These are phyloP conservation scores for Leptestheria dahalacensis DNA, from an alignment of 1,140 invertebrate genomes.

Conservation along the genomic window DNA sequence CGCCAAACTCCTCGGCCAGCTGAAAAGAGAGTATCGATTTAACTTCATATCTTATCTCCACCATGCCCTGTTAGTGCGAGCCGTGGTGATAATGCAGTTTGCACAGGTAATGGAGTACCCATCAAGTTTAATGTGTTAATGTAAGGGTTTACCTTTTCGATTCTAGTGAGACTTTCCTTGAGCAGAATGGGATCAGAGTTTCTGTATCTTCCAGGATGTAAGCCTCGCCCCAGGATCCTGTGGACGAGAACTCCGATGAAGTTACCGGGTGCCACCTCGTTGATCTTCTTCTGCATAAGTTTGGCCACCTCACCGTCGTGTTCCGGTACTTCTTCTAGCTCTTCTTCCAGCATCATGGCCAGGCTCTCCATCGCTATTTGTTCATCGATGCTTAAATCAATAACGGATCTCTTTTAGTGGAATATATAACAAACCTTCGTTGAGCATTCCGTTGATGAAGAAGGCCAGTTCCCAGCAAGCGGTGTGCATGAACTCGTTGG, in stretches of 20 bases:
- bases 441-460: neutral
- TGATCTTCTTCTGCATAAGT: neutral
- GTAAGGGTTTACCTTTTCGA: neutral
- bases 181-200: neutral
- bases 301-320: neutral
- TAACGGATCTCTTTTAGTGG: neutral
- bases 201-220: neutral
- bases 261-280: neutral
- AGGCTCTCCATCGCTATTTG: neutral
- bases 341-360: neutral
- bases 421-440: neutral
- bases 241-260: neutral
- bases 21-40: neutral
- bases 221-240: neutral
- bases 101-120: no score
- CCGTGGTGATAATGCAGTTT: neutral
- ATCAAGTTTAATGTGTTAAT: no score
- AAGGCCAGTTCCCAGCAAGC: neutral
- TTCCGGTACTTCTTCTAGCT: neutral
- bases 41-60: neutral
- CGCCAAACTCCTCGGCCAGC: neutral
- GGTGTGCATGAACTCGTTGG: neutral
- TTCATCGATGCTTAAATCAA: neutral
- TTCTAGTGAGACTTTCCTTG: neutral
- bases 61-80: no score